These are phyloP conservation scores for Upupa epops DNA, from an alignment of 2,113 vertebrate species.

Conservation along the genomic window DNA sequence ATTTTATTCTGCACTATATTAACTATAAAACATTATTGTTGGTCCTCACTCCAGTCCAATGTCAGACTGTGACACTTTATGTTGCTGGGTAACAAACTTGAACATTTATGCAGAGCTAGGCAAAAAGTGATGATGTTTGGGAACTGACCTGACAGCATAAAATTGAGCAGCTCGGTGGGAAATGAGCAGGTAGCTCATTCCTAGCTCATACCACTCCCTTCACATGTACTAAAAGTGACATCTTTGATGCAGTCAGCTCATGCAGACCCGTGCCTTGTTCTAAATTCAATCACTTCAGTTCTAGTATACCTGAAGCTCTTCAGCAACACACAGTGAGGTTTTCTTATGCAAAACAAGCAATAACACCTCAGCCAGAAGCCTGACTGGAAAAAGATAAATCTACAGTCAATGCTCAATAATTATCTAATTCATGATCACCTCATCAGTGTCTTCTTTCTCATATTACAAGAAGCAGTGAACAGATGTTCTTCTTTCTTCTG, in stretches of 20 bases:
- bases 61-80: background rate
- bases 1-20: constrained; percentile 21
- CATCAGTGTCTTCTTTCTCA: background rate
- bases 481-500: background rate
- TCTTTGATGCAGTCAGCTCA: background rate
- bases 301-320: background rate
- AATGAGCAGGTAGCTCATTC: background rate
- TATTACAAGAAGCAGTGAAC: background rate
- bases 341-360: background rate
- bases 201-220: too few species aligned
- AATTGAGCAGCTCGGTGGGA: background rate
- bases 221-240: background rate
- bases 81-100: background rate
- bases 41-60: constrained; percentile 1
- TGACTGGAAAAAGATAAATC: background rate
- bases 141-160: background rate
- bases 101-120: background rate
- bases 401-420: background rate
- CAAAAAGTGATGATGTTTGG: background rate
- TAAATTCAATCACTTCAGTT: background rate
- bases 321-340: background rate
- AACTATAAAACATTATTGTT: constrained; percentile 4
- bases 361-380: background rate
- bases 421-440: background rate
- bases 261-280: background rate